Evolutionary conservation across 1,140 invertebrate species (phyloP).

Genomic region (Leptopilina clavipes): DNA sequence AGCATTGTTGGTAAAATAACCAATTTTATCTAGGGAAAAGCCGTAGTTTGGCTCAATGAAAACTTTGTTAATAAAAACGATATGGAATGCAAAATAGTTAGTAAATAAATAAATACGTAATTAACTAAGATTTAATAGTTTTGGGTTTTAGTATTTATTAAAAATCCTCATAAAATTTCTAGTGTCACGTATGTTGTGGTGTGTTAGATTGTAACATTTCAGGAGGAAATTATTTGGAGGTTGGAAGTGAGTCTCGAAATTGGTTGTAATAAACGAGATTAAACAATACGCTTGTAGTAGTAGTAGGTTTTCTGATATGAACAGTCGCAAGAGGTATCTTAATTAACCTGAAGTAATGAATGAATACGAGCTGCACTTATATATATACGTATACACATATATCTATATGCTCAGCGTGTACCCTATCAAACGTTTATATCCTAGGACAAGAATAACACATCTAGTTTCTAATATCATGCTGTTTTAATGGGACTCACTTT

Average conservation of each 20-base stretch:
- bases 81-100: no score
- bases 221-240: neutral
- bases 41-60: no score
- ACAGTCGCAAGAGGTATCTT: conserved; percentile 57
- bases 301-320: conserved; percentile 50
- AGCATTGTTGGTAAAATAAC: no score
- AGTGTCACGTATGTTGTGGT: neutral
- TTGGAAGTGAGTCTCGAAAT: neutral
- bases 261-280: conserved; percentile 38
- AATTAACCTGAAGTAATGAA: conserved; percentile 62
- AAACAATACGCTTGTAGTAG: conserved; percentile 49
- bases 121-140: no score
- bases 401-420: conserved; percentile 29
- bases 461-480: conserved; percentile 11
- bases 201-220: conserved; percentile 2
- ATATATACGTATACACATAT: conserved; percentile 35
- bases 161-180: no score
- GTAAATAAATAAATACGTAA: no score
- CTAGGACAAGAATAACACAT: neutral
- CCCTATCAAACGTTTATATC: conserved; percentile 32
- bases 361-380: conserved; percentile 51
- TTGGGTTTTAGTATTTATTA: no score
- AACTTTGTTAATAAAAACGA: no score
- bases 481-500: neutral
- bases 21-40: no score